A percentile compares a stretch with the other conserved stretches of the same genome.
These are phyloP conservation scores for Rugalucina vietnamica DNA, from an alignment of 2,888 invertebrate species.

Conservation along the genomic window DNA sequence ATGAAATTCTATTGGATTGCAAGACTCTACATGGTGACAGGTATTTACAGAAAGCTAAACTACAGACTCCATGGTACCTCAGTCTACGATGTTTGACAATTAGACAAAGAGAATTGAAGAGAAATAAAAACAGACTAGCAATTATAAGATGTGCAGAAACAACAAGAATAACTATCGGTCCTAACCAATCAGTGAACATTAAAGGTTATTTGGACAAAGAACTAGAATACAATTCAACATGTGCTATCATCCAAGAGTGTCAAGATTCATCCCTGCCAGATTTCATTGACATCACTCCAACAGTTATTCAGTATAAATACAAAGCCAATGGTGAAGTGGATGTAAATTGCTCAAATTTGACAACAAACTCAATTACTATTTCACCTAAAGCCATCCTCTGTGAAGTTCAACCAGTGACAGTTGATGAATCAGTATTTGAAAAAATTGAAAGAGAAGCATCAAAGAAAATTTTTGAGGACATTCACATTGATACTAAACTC, in stretches of 20 bases:
- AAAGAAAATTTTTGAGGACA: neutral
- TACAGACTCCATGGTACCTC: conserved; percentile 33
- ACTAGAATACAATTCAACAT: conserved; percentile 10
- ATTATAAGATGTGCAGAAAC: conserved; percentile 21
- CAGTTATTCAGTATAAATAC: conserved; percentile 5
- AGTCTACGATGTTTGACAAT: conserved; percentile 19
- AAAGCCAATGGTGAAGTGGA: neutral
- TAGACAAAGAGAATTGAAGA: conserved; percentile 24
- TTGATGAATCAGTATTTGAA: conserved; percentile 1
- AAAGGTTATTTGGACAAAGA: conserved; percentile 21
- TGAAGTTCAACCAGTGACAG: neutral
- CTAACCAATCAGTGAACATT: conserved; percentile 21
- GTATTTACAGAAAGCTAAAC: conserved; percentile 24
- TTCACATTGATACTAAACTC: neutral
- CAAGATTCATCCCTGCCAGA: neutral
- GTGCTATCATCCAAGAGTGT: conserved; percentile 20
- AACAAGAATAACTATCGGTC: conserved; percentile 17
- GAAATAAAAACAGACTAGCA: conserved; percentile 17
- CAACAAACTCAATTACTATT: conserved; percentile 31
- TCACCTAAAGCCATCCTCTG: conserved; percentile 24
- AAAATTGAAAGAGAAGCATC: neutral
- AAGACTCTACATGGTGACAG: conserved; percentile 18
- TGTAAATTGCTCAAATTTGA: neutral
- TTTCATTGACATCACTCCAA: conserved; percentile 28
- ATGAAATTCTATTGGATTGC: neutral